These are phyloP conservation scores for Papilio machaon DNA, from an alignment of 1,140 invertebrate species.

Conservation along the genomic window DNA sequence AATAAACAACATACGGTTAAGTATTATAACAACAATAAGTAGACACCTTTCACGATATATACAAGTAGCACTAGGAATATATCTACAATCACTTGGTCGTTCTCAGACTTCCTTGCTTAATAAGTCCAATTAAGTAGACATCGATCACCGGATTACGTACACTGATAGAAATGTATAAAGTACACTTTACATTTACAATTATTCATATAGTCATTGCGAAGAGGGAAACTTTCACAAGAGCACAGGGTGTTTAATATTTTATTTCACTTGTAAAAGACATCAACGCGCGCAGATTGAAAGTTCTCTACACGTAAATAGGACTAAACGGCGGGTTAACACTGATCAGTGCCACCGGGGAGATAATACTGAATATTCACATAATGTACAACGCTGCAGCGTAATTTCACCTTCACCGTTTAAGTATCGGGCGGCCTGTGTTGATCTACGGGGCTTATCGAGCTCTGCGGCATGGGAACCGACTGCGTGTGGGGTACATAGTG, in stretches of 20 bases:
- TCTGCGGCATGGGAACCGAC: slow-evolving; percentile 48
- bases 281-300: slow-evolving; percentile 44
- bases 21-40: slow-evolving; percentile 69
- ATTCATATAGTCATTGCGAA: slow-evolving; percentile 47
- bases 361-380: slow-evolving; percentile 71
- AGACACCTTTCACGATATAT: slow-evolving; percentile 66
- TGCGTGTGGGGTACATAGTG: slow-evolving; percentile 53
- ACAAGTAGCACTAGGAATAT: slow-evolving; percentile 62
- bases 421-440: slow-evolving; percentile 71
- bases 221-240: slow-evolving; percentile 26
- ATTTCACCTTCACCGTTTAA: slow-evolving; percentile 51
- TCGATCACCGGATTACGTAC: slow-evolving; percentile 52
- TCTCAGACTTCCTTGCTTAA: slow-evolving; percentile 66
- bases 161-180: slow-evolving; percentile 44
- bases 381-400: slow-evolving; percentile 49
- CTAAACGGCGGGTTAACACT: slow-evolving; percentile 24
- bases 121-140: slow-evolving; percentile 42
- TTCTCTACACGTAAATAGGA: not conserved
- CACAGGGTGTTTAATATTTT: slow-evolving; percentile 1
- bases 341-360: slow-evolving; percentile 30
- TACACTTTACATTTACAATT: slow-evolving; percentile 52
- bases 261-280: slow-evolving; percentile 46
- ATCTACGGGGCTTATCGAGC: slow-evolving; percentile 55
- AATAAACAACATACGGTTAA: slow-evolving; percentile 74
- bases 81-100: slow-evolving; percentile 72